Conservation (phyloP, 1,140 invertebrate genomes). For the Schlechtendalia chinensis region DNA sequence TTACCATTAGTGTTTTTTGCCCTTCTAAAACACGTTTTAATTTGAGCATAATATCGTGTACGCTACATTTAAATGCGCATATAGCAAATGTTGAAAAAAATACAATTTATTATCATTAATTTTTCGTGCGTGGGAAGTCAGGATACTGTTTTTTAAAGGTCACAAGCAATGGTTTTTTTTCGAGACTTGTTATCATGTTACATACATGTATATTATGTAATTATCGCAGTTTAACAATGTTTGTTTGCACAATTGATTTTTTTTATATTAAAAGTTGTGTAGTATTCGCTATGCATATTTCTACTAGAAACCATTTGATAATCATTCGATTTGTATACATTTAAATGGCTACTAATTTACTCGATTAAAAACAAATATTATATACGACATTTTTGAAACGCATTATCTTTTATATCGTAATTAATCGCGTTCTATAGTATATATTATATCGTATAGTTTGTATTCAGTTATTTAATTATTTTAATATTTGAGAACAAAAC, state of each 20-base stretch:
- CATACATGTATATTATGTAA: neutral
- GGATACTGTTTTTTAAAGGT: neutral
- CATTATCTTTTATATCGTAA: too few species aligned
- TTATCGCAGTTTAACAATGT: neutral
- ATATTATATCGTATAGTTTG: too few species aligned
- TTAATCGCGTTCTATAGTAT: too few species aligned
- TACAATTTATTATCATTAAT: too few species aligned
- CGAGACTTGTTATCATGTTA: neutral
- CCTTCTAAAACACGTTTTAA: conserved; percentile 14
- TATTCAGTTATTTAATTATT: too few species aligned
- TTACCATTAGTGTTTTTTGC: neutral
- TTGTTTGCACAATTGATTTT: too few species aligned
- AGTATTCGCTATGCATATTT: too few species aligned
- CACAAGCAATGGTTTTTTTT: neutral
- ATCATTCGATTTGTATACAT: neutral
- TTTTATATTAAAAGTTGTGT: too few species aligned
- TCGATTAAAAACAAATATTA: too few species aligned
- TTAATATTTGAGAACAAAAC: too few species aligned
- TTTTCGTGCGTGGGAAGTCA: neutral
- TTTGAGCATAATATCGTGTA: neutral
- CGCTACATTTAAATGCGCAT: neutral
- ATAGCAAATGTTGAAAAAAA: neutral
- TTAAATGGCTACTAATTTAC: too few species aligned
- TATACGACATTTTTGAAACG: too few species aligned
- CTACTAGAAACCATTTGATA: neutral